Conservation (phyloP, 2,113 vertebrate species). For the Takifugu bimaculatus region DNA sequence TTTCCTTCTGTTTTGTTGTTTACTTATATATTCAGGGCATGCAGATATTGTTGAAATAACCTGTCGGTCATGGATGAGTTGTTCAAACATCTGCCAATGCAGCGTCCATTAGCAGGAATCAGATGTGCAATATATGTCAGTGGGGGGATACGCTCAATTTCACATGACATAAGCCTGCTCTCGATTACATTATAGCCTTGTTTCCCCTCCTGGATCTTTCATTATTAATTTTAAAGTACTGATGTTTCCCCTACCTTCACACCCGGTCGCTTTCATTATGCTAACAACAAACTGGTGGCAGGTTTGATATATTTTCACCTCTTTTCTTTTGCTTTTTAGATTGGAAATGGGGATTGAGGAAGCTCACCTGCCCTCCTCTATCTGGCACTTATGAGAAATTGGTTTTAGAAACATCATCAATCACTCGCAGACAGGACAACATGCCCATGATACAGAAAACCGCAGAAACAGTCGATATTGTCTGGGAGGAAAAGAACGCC, state of each 20-base stretch:
- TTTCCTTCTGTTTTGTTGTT: no score
- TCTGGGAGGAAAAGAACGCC: slow-evolving; percentile 11
- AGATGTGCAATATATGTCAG: slow-evolving; percentile 26
- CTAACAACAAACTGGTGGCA: slow-evolving; percentile 43
- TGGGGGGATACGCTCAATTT: slow-evolving; percentile 56
- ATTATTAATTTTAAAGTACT: slow-evolving; percentile 59
- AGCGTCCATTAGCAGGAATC: slow-evolving; percentile 20
- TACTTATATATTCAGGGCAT: background rate
- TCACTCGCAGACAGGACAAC: slow-evolving; percentile 39
- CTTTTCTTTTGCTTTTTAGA: slow-evolving; percentile 17
- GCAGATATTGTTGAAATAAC: background rate
- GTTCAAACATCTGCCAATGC: slow-evolving; percentile 38
- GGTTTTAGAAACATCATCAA: slow-evolving; percentile 58
- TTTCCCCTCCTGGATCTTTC: slow-evolving; percentile 28
- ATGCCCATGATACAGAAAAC: slow-evolving; percentile 22
- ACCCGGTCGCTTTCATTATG: slow-evolving; percentile 59
- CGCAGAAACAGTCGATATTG: slow-evolving; percentile 30
- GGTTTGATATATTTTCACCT: slow-evolving; percentile 26
- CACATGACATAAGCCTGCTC: slow-evolving; percentile 40
- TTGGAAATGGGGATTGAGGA: slow-evolving; percentile 31
- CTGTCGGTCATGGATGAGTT: slow-evolving; percentile 14
- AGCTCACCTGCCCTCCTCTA: slow-evolving; percentile 28
- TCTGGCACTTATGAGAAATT: slow-evolving; percentile 52
- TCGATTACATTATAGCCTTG: slow-evolving; percentile 29
- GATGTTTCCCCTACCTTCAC: slow-evolving; percentile 32